Evolutionary conservation across 1,140 invertebrate species (phyloP).

Genomic region (Drosophila pseudoananassae): DNA sequence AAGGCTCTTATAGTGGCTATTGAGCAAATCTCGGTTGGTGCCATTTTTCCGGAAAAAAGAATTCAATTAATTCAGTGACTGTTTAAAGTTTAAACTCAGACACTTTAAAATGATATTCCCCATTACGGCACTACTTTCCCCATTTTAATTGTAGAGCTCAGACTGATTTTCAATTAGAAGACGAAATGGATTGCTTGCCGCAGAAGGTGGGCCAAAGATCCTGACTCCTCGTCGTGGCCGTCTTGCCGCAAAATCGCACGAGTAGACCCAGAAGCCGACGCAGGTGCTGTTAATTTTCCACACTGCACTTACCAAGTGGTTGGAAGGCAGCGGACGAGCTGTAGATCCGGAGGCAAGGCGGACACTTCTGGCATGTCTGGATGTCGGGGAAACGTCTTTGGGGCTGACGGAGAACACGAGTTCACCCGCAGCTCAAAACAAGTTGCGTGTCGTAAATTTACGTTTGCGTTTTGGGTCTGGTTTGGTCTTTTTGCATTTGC

Average conservation of each 20-base stretch:
- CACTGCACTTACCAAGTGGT: constrained; percentile 17
- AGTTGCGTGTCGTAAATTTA: constrained; percentile 77
- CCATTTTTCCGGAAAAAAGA: no score
- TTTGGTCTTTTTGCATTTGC: constrained; percentile 6
- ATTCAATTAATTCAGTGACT: no score
- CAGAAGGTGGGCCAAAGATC: constrained; percentile 31
- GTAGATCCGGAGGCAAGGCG: constrained; percentile 41
- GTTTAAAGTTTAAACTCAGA: background rate
- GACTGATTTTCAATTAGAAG: constrained; percentile 42
- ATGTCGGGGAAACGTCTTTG: constrained; percentile 40
- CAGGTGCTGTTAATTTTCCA: constrained; percentile 68
- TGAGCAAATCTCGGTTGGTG: no score
- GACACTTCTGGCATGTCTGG: constrained; percentile 65
- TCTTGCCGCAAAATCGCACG: constrained; percentile 40
- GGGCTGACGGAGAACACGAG: constrained; percentile 56
- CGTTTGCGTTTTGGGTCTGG: constrained; percentile 20
- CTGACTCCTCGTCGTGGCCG: constrained; percentile 13
- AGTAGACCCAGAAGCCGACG: constrained; percentile 26
- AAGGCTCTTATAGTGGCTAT: no score
- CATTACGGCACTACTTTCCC: no score
- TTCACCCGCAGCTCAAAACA: constrained; percentile 62
- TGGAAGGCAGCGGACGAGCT: background rate
- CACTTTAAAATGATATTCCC: background rate
- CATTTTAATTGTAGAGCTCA: constrained; percentile 8
- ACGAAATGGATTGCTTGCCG: constrained; percentile 20